Evolutionary conservation across 2,113 vertebrate species (phyloP).

Genomic region (Microtus oregoni): DNA sequence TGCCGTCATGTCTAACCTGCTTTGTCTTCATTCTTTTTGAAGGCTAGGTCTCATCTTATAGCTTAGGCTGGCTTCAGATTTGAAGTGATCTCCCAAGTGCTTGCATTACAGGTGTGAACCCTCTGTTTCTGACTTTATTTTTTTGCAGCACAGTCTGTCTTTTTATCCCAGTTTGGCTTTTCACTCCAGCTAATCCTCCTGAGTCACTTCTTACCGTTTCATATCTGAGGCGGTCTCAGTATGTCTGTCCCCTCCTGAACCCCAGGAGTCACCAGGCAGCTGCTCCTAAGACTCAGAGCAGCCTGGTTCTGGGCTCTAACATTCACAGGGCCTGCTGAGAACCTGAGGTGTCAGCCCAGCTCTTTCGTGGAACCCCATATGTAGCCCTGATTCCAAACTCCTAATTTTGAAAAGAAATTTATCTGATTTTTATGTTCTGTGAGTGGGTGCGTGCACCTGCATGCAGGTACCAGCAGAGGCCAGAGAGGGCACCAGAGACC

Average conservation of each 20-base stretch:
- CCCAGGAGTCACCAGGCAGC: constrained; percentile 19
- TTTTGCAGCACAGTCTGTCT: neutral
- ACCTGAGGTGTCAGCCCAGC: neutral
- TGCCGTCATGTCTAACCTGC: neutral
- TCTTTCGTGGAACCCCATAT: neutral
- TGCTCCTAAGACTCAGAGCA: constrained; percentile 61
- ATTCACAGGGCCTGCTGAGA: neutral
- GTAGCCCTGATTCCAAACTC: neutral
- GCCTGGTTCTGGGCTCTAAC: neutral
- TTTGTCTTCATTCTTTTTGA: neutral
- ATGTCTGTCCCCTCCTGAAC: neutral
- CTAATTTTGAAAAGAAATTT: neutral
- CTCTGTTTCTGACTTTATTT: neutral
- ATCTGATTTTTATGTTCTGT: neutral
- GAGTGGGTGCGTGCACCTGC: too few species aligned
- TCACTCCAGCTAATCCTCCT: neutral
- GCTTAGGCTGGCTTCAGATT: neutral
- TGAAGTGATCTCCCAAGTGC: neutral
- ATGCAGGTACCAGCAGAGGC: neutral
- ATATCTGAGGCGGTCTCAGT: neutral
- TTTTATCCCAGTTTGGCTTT: neutral
- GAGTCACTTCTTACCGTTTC: neutral
- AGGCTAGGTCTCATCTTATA: neutral
- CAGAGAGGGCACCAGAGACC: neutral
- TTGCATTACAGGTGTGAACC: too few species aligned